A percentile compares a stretch with the other conserved stretches of the same genome.
Conservation (phyloP, 2,888 invertebrate genomes). For the Drosophila aldrichi region DNA sequence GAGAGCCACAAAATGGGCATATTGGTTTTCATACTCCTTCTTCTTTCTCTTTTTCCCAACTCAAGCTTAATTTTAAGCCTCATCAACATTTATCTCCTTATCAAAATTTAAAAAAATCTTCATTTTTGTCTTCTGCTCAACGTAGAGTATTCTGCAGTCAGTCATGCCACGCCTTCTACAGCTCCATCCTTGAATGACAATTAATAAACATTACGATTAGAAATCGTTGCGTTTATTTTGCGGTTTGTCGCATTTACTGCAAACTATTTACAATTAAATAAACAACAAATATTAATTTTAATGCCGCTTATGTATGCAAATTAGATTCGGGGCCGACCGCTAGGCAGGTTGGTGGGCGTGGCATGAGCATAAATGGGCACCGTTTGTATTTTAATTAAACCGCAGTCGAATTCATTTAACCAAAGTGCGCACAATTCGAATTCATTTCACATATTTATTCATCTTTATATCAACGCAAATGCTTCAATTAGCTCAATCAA, state of each 20-base stretch:
- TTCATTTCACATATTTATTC: slow-evolving; percentile 13
- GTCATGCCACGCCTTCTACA: neutral
- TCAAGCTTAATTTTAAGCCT: too few relatives aligned
- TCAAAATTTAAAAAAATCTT: neutral
- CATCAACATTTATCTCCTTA: too few relatives aligned
- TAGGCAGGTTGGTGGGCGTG: slow-evolving; percentile 16
- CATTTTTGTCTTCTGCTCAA: neutral
- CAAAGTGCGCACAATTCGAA: slow-evolving; percentile 3
- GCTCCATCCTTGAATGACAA: slow-evolving; percentile 36
- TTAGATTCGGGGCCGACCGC: slow-evolving; percentile 2
- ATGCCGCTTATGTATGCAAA: slow-evolving; percentile 45
- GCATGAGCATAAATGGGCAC: slow-evolving; percentile 9
- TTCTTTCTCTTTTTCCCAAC: too few relatives aligned
- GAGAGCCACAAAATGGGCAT: neutral
- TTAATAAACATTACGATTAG: slow-evolving; percentile 62
- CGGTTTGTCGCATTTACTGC: slow-evolving; percentile 42
- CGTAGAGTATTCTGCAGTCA: neutral
- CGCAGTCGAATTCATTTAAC: slow-evolving; percentile 46
- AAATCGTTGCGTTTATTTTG: slow-evolving; percentile 60
- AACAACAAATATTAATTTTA: slow-evolving; percentile 23
- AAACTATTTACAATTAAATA: slow-evolving; percentile 63
- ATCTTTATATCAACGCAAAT: slow-evolving; percentile 18
- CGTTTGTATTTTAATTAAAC: slow-evolving; percentile 59
- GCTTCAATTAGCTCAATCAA: slow-evolving; percentile 56
- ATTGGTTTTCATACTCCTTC: neutral